These are phyloP conservation scores for Phasia obesa DNA, from an alignment of 2,888 invertebrate species.

Conservation along the genomic window DNA sequence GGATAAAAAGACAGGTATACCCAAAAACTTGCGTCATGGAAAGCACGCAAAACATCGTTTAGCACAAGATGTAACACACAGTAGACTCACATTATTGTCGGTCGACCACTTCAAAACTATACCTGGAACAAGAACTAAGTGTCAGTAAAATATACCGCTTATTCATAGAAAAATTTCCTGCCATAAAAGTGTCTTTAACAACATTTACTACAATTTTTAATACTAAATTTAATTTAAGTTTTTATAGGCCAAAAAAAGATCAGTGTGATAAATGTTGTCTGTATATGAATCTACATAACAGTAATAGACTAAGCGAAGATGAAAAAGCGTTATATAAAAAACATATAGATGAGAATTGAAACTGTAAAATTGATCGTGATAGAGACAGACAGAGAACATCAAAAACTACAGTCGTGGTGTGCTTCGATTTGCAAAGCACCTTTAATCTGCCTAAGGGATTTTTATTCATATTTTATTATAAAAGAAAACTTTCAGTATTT, in stretches of 20 bases:
- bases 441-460: slow-evolving; percentile 14
- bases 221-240: slow-evolving; percentile 28
- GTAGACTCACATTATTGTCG: slow-evolving; percentile 23
- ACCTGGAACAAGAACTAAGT: slow-evolving; percentile 12
- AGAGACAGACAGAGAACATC: slow-evolving; percentile 23
- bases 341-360: slow-evolving; percentile 25
- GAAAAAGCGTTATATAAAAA: too few species aligned
- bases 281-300: neutral
- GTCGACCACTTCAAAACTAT: neutral
- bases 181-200: slow-evolving; percentile 13
- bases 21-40: slow-evolving; percentile 18
- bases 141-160: slow-evolving; percentile 16
- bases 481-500: slow-evolving; percentile 37
- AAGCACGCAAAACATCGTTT: slow-evolving; percentile 14
- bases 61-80: neutral
- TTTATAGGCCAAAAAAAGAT: slow-evolving; percentile 19
- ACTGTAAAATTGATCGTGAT: slow-evolving; percentile 28
- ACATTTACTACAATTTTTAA: slow-evolving; percentile 36
- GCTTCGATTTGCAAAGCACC: too few species aligned
- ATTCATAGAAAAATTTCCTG: slow-evolving; percentile 16
- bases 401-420: slow-evolving; percentile 21
- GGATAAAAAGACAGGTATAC: slow-evolving; percentile 26
- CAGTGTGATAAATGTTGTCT: slow-evolving; percentile 26
- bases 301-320: too few species aligned
- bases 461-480: slow-evolving; percentile 23